Percentiles rank a stretch among this genome's conserved stretches.
Evolutionary conservation across 2,797 vertebrate species (phyloP).

Genomic region (Megalops cyprinoides): DNA sequence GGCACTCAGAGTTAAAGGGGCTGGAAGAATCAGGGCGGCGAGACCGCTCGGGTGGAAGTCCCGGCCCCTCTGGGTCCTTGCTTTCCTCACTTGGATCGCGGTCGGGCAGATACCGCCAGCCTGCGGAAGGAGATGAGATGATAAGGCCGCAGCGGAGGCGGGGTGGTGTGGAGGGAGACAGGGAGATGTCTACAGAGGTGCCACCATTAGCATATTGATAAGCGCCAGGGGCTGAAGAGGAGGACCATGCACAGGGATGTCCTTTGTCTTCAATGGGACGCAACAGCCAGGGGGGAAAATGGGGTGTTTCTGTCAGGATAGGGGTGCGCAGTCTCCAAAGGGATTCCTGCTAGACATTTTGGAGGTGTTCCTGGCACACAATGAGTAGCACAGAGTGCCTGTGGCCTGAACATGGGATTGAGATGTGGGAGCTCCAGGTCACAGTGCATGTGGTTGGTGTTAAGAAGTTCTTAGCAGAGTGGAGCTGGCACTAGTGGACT

Average conservation of each 20-base stretch:
- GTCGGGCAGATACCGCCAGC: neutral
- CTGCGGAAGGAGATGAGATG: neutral
- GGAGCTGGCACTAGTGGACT: neutral
- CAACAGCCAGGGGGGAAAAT: neutral
- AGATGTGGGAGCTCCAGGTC: too few species aligned
- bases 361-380: too few species aligned
- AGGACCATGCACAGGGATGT: neutral
- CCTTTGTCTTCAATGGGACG: neutral
- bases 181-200: neutral
- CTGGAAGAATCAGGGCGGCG: neutral
- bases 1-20: neutral
- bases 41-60: neutral
- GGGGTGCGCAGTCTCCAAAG: too few species aligned
- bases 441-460: too few species aligned
- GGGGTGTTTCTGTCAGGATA: too few species aligned
- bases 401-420: too few species aligned
- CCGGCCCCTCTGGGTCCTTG: neutral
- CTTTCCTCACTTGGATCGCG: neutral
- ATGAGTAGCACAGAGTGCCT: too few species aligned
- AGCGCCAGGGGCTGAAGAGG: neutral
- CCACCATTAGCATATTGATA: slow-evolving; percentile 5
- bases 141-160: neutral
- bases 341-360: too few species aligned
- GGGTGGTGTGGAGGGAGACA: too few species aligned
- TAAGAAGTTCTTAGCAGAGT: neutral